These are phyloP conservation scores for Caenorhabditis becei DNA, from an alignment of 2,888 invertebrate genomes.

Conservation along the genomic window DNA sequence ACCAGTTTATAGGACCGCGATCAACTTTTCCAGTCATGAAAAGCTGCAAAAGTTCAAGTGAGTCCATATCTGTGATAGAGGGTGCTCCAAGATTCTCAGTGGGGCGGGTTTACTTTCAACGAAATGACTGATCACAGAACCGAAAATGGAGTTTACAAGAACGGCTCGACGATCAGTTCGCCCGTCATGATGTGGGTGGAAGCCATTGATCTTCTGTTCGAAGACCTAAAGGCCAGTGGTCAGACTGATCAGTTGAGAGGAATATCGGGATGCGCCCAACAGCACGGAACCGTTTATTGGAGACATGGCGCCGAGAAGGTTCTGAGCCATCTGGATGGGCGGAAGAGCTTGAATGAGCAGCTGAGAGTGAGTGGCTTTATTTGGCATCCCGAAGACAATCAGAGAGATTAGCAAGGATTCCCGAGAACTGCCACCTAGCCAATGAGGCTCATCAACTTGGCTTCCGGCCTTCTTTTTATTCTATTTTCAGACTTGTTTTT, in stretches of 20 bases:
- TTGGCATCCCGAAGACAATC: not conserved
- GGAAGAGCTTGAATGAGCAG: slow-evolving; percentile 39
- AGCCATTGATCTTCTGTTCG: slow-evolving; percentile 92
- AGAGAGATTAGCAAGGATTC: not conserved
- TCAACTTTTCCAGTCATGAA: slow-evolving; percentile 87
- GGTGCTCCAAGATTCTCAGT: too few species aligned
- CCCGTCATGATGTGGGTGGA: slow-evolving; percentile 96
- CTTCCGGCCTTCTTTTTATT: not conserved
- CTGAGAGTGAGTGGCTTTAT: slow-evolving; percentile 43
- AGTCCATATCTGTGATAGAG: slow-evolving; percentile 41
- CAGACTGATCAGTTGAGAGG: slow-evolving; percentile 90
- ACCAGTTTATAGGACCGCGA: slow-evolving; percentile 89
- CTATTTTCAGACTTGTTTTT: slow-evolving; percentile 86
- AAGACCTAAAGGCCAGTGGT: slow-evolving; percentile 87
- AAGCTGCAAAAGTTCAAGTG: slow-evolving; percentile 86
- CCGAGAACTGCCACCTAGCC: not conserved
- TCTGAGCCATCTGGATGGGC: slow-evolving; percentile 86
- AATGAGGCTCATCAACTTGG: slow-evolving; percentile 31
- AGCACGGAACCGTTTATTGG: slow-evolving; percentile 99
- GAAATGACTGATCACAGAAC: too few species aligned
- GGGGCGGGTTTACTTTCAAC: too few species aligned
- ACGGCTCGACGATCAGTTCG: slow-evolving; percentile 82
- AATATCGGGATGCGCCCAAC: slow-evolving; percentile 94
- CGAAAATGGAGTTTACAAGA: slow-evolving; percentile 30
- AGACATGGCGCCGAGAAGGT: slow-evolving; percentile 87